A percentile compares a stretch with the other conserved stretches of the same genome.
These are phyloP conservation scores for Habropoda laboriosa DNA, from an alignment of 1,140 invertebrate genomes.

Conservation along the genomic window DNA sequence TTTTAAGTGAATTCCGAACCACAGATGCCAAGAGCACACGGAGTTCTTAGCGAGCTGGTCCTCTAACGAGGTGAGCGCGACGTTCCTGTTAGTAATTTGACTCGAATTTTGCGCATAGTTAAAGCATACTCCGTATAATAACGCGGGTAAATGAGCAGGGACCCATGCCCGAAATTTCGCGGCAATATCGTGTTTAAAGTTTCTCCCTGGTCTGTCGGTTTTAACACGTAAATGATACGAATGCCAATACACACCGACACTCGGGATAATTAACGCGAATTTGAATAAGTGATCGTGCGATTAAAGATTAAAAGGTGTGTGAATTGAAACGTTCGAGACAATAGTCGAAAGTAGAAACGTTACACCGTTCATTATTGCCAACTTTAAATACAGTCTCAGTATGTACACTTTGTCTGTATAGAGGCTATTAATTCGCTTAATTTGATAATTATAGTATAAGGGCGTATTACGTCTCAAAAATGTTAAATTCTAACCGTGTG, in stretches of 20 bases:
- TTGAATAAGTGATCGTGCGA: not conserved
- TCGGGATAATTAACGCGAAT: too few relatives aligned
- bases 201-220: not conserved
- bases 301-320: not conserved
- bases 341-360: not conserved
- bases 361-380: not conserved
- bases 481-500: too few relatives aligned
- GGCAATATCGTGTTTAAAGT: not conserved
- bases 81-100: constrained; percentile 6
- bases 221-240: not conserved
- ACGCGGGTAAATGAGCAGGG: not conserved
- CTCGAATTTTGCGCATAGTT: constrained; percentile 28
- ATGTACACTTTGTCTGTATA: too few relatives aligned
- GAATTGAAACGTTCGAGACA: too few relatives aligned
- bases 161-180: not conserved
- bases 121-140: not conserved
- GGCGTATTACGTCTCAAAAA: too few relatives aligned
- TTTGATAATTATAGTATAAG: too few relatives aligned
- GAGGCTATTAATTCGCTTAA: too few relatives aligned
- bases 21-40: constrained; percentile 7
- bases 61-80: not conserved
- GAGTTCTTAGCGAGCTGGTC: constrained; percentile 18
- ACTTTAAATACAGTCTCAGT: not conserved
- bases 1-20: constrained; percentile 33
- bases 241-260: not conserved